These are phyloP conservation scores for Zaprionus tsacasi DNA, from an alignment of 1,140 invertebrate genomes.

Conservation along the genomic window DNA sequence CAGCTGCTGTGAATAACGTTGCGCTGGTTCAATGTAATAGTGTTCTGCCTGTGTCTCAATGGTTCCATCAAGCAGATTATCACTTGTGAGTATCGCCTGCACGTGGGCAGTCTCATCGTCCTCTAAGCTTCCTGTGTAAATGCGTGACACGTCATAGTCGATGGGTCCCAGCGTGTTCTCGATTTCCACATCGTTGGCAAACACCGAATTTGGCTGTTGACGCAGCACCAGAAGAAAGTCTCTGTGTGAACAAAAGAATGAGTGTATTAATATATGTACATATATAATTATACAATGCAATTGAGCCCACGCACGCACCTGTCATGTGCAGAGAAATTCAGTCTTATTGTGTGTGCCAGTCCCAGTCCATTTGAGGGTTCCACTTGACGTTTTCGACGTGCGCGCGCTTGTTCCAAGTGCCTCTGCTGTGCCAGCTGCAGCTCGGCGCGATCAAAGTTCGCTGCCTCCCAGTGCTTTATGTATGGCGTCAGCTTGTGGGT, in stretches of 20 bases:
- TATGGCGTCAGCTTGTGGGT: conserved; percentile 80
- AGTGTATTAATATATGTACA: conserved; percentile 16
- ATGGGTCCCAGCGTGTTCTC: conserved; percentile 90
- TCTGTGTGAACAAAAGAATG: conserved; percentile 87
- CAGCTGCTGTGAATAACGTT: conserved; percentile 88
- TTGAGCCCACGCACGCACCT: conserved; percentile 61
- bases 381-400: conserved; percentile 76
- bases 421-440: conserved; percentile 76
- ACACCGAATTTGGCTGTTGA: conserved; percentile 89
- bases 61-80: conserved; percentile 95
- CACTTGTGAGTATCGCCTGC: conserved; percentile 92
- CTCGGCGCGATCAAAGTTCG: conserved; percentile 77
- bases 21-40: conserved; percentile 94
- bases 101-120: conserved; percentile 94
- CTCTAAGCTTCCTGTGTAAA: conserved; percentile 91
- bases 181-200: conserved; percentile 91
- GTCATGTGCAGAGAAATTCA: conserved; percentile 84
- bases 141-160: conserved; percentile 89
- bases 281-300: conserved; percentile 26
- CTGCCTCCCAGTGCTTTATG: conserved; percentile 83
- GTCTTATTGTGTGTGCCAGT: conserved; percentile 78
- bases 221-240: conserved; percentile 91
- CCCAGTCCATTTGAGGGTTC: conserved; percentile 69
- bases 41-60: conserved; percentile 91
- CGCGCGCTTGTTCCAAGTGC: conserved; percentile 78